phyloP scores from a whole-genome alignment of 1,140 invertebrate species.

The Rhopalosiphum padi region DNA sequence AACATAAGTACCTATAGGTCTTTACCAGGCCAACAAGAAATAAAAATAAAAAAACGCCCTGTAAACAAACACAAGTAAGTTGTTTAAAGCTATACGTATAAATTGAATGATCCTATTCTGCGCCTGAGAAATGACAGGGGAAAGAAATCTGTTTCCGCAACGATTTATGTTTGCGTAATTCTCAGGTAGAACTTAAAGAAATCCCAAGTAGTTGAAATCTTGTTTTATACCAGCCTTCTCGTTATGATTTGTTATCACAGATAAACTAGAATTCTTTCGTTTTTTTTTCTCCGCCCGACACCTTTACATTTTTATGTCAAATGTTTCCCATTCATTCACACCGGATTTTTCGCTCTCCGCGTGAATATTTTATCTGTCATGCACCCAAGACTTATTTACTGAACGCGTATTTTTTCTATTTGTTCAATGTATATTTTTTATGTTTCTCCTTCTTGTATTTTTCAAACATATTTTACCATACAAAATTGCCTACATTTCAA shows the following conservation, averaged over 20 bases:
- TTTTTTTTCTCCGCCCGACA: background rate
- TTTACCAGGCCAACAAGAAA: background rate
- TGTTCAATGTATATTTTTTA: background rate
- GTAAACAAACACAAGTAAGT: background rate
- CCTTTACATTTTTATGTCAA: slow-evolving; percentile 42
- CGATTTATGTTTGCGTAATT: slow-evolving; percentile 44
- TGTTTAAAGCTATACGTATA: slow-evolving; percentile 39
- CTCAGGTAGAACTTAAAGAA: slow-evolving; percentile 42
- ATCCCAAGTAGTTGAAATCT: slow-evolving; percentile 33
- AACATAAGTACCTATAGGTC: background rate
- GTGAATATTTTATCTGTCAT: slow-evolving; percentile 50
- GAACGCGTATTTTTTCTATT: slow-evolving; percentile 44
- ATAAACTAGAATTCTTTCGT: slow-evolving; percentile 32
- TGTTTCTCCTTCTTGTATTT: background rate
- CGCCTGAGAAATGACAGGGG: background rate
- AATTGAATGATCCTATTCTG: slow-evolving; percentile 34
- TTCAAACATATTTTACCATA: background rate
- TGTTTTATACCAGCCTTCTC: slow-evolving; percentile 11
- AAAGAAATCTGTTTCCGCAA: slow-evolving; percentile 22
- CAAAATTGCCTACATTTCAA: background rate
- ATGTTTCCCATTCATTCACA: slow-evolving; percentile 26
- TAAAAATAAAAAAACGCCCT: background rate
- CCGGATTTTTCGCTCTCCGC: slow-evolving; percentile 10
- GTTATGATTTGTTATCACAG: slow-evolving; percentile 47
- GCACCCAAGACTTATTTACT: slow-evolving; percentile 37